phyloP scores from a whole-genome alignment of 2,888 invertebrate genomes.

The Cylloceria caligata region DNA sequence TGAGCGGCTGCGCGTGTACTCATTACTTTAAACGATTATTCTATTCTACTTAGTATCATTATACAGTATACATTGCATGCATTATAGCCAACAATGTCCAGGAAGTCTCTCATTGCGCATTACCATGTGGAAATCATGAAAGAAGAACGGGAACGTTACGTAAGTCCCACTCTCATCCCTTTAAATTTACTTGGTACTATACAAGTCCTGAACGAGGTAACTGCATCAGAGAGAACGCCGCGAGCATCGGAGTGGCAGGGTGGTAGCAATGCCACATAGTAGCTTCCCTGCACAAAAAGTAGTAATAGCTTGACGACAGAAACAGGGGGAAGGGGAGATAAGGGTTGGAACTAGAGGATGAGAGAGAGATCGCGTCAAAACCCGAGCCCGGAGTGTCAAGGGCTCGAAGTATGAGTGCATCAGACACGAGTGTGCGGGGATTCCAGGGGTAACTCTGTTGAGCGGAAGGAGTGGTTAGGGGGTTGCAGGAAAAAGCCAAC shows the following conservation, averaged over 20 bases:
- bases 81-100: conserved; percentile 1
- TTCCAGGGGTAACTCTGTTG: conserved; percentile 13
- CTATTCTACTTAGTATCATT: conserved; percentile 1
- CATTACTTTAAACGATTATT: conserved; percentile 44
- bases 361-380: conserved; percentile 44
- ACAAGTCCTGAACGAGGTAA: not conserved
- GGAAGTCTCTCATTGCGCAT: not conserved
- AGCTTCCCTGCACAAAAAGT: conserved; percentile 2
- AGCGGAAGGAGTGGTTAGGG: conserved; percentile 33
- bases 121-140: not conserved
- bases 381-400: not conserved
- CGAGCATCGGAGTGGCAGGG: conserved; percentile 1
- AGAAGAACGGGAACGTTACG: conserved; percentile 17
- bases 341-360: not conserved
- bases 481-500: conserved; percentile 76
- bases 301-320: not conserved
- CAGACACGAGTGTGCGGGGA: conserved; percentile 4
- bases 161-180: conserved; percentile 15
- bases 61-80: conserved; percentile 18
- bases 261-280: not conserved
- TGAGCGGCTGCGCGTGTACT: conserved; percentile 36
- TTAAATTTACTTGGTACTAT: conserved; percentile 10
- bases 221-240: conserved; percentile 30
- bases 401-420: conserved; percentile 35
- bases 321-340: not conserved